phyloP scores from a whole-genome alignment of 2,113 vertebrate species.

The Apus apus region DNA sequence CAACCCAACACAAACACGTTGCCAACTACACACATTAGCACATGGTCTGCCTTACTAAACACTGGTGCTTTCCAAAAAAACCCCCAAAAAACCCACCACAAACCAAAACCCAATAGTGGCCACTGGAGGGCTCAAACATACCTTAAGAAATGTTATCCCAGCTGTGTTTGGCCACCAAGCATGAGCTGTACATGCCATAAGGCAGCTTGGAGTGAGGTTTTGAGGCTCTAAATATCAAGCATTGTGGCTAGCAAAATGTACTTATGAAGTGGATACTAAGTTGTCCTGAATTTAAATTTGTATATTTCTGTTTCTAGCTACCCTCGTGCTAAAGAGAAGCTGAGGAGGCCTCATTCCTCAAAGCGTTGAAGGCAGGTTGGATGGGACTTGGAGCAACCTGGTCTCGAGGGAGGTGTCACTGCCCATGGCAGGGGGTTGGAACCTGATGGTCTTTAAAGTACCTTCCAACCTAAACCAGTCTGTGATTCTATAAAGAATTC shows the following conservation, averaged over 20 bases:
- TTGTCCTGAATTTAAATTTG: neutral
- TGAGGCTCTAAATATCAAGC: neutral
- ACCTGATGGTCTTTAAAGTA: too few relatives aligned
- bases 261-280: neutral
- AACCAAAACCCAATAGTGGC: neutral
- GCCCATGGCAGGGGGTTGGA: too few relatives aligned
- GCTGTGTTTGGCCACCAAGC: neutral
- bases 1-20: neutral
- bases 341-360: too few relatives aligned
- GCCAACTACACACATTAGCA: neutral
- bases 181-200: neutral
- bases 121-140: neutral
- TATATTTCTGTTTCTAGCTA: neutral
- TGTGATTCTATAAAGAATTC: neutral
- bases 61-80: neutral
- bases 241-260: fast-evolving
- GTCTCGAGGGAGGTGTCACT: too few relatives aligned
- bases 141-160: neutral
- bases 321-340: neutral
- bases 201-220: neutral
- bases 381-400: too few relatives aligned
- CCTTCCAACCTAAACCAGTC: too few relatives aligned
- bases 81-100: too few relatives aligned
- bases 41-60: neutral
- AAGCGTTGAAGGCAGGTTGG: too few relatives aligned